phyloP scores from a whole-genome alignment of 2,888 invertebrate genomes.

The Cotesia congregata region DNA sequence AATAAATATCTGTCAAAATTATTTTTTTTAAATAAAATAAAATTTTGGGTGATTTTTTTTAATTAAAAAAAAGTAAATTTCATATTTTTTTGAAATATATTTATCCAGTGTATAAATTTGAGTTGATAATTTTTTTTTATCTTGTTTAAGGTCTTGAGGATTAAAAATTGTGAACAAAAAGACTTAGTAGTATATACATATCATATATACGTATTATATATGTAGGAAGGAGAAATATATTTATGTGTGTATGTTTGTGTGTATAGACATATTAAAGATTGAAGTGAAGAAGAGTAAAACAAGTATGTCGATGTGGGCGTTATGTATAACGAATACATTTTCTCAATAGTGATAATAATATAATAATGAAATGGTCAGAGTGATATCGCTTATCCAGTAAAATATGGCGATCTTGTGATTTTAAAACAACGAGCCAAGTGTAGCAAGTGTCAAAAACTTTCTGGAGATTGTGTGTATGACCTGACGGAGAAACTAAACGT shows the following conservation, averaged over 20 bases:
- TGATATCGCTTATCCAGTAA: conserved; percentile 57
- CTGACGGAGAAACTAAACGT: neutral
- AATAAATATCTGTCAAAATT: neutral
- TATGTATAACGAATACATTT: conserved; percentile 57
- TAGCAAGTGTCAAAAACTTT: conserved; percentile 11
- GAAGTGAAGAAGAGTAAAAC: conserved; percentile 15
- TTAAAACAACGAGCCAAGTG: conserved; percentile 43
- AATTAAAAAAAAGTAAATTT: neutral
- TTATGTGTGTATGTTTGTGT: neutral
- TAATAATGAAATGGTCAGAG: conserved; percentile 39
- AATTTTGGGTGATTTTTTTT: neutral
- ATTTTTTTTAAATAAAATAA: neutral
- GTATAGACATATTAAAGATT: neutral
- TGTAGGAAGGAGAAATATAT: neutral
- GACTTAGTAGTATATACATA: neutral
- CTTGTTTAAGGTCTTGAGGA: neutral
- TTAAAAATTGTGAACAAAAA: neutral
- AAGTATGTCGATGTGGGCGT: conserved; percentile 61
- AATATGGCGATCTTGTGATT: conserved; percentile 63
- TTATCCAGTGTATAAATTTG: neutral
- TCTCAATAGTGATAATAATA: conserved; percentile 60
- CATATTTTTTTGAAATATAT: neutral
- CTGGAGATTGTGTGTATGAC: conserved; percentile 18
- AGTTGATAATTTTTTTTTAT: neutral
- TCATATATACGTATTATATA: neutral